Conservation (phyloP, 2,888 invertebrate genomes). For the Chydorus sphaericus region DNA sequence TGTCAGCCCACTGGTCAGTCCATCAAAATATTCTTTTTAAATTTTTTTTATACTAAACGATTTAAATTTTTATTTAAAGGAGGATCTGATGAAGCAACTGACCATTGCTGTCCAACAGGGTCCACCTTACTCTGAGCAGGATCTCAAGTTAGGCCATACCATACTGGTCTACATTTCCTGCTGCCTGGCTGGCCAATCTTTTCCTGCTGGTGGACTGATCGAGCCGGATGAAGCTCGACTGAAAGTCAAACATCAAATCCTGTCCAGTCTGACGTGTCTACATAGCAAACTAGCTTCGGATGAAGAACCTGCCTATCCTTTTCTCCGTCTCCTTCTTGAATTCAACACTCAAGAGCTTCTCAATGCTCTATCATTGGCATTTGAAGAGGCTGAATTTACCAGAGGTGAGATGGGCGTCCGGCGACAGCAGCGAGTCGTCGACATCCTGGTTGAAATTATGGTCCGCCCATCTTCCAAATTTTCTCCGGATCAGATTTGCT, state of each 20-base stretch:
- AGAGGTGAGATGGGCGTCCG: constrained; percentile 52
- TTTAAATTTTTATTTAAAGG: too few relatives aligned
- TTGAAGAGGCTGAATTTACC: constrained; percentile 62
- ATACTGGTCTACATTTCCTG: constrained; percentile 72
- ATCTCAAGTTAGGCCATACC: constrained; percentile 57
- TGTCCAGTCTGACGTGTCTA: constrained; percentile 49
- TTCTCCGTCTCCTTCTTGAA: constrained; percentile 49
- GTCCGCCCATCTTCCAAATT: constrained; percentile 25
- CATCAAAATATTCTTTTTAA: too few relatives aligned
- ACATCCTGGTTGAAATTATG: constrained; percentile 61
- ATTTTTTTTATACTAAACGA: too few relatives aligned
- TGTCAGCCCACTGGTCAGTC: constrained; percentile 51
- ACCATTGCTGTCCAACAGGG: constrained; percentile 30
- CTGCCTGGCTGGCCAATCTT: constrained; percentile 71
- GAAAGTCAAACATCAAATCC: constrained; percentile 56
- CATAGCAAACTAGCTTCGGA: constrained; percentile 45
- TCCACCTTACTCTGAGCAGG: constrained; percentile 24
- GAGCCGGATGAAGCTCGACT: constrained; percentile 40
- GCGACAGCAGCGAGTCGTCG: constrained; percentile 58
- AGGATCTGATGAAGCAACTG: constrained; percentile 44
- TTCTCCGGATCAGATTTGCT: constrained; percentile 42
- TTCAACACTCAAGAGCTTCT: constrained; percentile 75
- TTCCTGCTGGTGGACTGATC: constrained; percentile 53
- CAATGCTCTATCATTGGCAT: constrained; percentile 69
- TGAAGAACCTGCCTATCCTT: constrained; percentile 51